These are phyloP conservation scores for Xylocampa areola DNA, from an alignment of 2,888 invertebrate species.

Conservation along the genomic window DNA sequence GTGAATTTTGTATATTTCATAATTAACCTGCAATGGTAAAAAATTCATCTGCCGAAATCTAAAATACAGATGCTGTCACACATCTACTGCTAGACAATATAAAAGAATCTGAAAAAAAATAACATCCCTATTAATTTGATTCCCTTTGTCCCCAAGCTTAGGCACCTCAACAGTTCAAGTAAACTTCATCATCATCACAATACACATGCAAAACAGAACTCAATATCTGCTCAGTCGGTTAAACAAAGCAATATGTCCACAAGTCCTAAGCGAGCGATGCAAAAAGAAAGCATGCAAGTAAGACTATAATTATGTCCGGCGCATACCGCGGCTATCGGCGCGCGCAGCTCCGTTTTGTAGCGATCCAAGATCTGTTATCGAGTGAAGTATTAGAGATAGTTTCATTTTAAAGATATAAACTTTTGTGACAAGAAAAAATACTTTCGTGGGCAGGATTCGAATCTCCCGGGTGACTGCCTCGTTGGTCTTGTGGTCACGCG, in stretches of 20 bases:
- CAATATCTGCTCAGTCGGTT: conserved; percentile 16
- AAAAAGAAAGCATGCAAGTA: conserved; percentile 69
- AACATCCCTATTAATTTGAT: no score
- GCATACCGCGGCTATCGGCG: conserved; percentile 67
- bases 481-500: no score
- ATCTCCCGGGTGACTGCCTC: no score
- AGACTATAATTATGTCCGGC: conserved; percentile 65
- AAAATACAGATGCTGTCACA: no score
- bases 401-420: no score
- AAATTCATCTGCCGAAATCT: no score
- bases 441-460: no score
- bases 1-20: no score
- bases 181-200: not conserved
- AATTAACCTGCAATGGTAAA: no score
- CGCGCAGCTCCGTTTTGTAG: conserved; percentile 40
- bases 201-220: not conserved
- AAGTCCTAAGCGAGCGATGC: conserved; percentile 50
- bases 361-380: conserved; percentile 47
- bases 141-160: not conserved
- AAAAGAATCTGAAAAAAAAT: no score
- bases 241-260: conserved; percentile 37
- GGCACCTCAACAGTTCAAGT: not conserved
- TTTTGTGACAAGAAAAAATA: no score
- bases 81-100: no score
- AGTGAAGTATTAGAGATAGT: conserved; percentile 48